A percentile compares a stretch with the other conserved stretches of the same genome.
Conservation (phyloP, 2,888 invertebrate genomes). For the Ditula angustiorana region DNA sequence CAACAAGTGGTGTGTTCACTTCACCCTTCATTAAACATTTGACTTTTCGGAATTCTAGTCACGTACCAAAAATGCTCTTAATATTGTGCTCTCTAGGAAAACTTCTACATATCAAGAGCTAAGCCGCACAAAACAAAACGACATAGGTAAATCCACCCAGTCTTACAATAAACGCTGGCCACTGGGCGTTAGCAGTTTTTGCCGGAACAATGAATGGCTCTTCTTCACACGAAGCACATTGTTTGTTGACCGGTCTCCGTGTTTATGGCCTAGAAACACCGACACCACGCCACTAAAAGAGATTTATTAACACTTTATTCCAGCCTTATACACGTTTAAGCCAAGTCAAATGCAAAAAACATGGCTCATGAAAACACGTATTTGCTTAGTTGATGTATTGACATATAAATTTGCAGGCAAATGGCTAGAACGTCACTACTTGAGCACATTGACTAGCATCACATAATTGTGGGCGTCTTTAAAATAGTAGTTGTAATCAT, state of each 20-base stretch:
- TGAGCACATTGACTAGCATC: too few relatives aligned
- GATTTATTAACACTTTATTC: conserved; percentile 66
- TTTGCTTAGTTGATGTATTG: conserved; percentile 44
- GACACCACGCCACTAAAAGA: conserved; percentile 55
- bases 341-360: conserved; percentile 58
- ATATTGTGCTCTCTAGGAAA: neutral
- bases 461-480: too few relatives aligned
- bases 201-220: conserved; percentile 66
- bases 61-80: too few relatives aligned
- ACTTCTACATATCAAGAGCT: neutral
- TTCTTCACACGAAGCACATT: conserved; percentile 67
- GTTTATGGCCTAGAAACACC: conserved; percentile 68
- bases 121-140: conserved; percentile 4
- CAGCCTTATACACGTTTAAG: conserved; percentile 51
- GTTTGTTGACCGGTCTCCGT: conserved; percentile 69
- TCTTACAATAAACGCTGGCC: conserved; percentile 39
- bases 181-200: conserved; percentile 61
- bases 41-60: too few relatives aligned
- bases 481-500: neutral
- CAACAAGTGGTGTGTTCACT: too few relatives aligned
- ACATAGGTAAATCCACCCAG: conserved; percentile 15
- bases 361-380: conserved; percentile 46
- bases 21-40: too few relatives aligned
- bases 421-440: neutral
- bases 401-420: conserved; percentile 39